Base-by-base conservation (phyloP, 2,888 invertebrate species). In the Rhamphomyia laevipes region DNA sequence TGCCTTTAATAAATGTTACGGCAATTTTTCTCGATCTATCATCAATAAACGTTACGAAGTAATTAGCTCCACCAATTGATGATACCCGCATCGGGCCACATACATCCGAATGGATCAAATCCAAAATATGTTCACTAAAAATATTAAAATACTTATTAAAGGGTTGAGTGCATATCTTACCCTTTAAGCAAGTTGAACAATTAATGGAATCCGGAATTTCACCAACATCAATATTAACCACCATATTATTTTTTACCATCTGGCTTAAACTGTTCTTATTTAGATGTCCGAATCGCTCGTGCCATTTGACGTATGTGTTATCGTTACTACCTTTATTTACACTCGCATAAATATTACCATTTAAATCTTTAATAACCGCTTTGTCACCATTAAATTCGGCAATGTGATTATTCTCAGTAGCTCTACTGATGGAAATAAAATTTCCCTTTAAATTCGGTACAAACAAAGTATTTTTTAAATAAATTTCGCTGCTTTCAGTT, bases 21-120 rank as follows among this genome's bases (percentile, higher is more conserved):
- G 41, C 35, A 4, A 47, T 50, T 38, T 53, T 51, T 30, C 46
- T 41, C 7, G 45, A 45, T 38, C 47, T 33, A 44, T 55, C 54
- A 38, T 56, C 56, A 21, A 56, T 54, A 33, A 56, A 56, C 27
- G 55, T 53, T 13, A 56, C 49, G 23, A 54, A 53, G 42, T 53
- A 56, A 44, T 30, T 46, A 10, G 50, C 21, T 31, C 49, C 45
- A 30, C 53, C 55, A 33, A 43, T 33, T 23, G 54, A 53, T 27
- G 44, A 30, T 38, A 42, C 41, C 31, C 40, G 43, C 48, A 55
- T 50, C 16, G 56, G 55, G 16, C 56, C 56, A 37, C 48, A 50
- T 1, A 56, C 52, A 27, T 56, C 50, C 7, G 51, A 52, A 33
- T 55, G 53, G 17, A 54, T 48, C 2, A 52, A 46, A 21, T 51